A percentile compares a stretch with the other conserved stretches of the same genome.
Evolutionary conservation across 1,140 invertebrate genomes (phyloP).

Genomic region (Neodiprion virginianus): DNA sequence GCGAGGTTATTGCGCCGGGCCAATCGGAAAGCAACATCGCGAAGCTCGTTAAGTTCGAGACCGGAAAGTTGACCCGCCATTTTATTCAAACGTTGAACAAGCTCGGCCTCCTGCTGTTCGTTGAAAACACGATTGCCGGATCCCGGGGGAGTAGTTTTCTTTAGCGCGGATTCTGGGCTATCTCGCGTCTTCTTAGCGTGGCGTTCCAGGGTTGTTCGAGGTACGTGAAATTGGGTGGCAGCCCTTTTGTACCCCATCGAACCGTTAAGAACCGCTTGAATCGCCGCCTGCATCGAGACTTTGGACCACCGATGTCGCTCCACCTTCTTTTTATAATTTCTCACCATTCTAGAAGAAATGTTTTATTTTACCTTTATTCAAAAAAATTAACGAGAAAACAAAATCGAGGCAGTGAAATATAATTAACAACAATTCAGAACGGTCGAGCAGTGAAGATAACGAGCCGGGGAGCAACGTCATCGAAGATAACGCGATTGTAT

Average conservation of each 20-base stretch:
- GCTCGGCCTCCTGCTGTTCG: background rate
- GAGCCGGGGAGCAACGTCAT: no score
- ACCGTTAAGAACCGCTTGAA: conserved; percentile 30
- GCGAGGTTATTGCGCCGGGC: background rate
- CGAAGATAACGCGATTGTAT: no score
- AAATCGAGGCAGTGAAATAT: no score
- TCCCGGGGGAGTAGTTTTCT: background rate
- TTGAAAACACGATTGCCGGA: background rate
- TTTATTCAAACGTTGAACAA: background rate
- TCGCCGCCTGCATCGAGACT: conserved; percentile 30
- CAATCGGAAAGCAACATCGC: background rate
- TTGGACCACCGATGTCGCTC: conserved; percentile 27
- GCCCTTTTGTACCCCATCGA: conserved; percentile 36
- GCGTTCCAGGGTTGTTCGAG: conserved; percentile 37
- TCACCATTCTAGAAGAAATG: conserved; percentile 24
- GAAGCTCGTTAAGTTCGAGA: background rate
- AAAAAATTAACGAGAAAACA: background rate
- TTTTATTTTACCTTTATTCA: background rate
- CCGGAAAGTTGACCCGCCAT: background rate
- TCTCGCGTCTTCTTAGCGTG: conserved; percentile 25
- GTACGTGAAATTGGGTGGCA: conserved; percentile 30
- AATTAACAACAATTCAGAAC: no score
- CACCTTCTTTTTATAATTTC: conserved; percentile 29
- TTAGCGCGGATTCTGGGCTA: background rate
- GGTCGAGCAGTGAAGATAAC: no score